Conservation (phyloP, 1,140 invertebrate species). For the Brachionus plicatilis region DNA sequence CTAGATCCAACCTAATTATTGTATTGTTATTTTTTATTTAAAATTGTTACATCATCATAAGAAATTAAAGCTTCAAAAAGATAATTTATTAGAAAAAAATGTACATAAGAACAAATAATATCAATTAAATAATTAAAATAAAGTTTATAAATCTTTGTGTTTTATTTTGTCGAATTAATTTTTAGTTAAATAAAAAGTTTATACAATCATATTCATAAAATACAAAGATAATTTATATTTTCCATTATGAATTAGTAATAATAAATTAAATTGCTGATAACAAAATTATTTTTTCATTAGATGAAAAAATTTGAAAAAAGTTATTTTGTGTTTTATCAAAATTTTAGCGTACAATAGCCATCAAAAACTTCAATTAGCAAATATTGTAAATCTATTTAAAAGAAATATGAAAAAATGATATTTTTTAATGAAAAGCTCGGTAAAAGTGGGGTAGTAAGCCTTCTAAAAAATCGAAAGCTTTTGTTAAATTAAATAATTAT, state of each 20-base stretch:
- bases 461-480: background rate
- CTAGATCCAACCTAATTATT: background rate
- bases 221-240: background rate
- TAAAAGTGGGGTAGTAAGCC: no score
- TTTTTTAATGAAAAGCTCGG: background rate
- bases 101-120: background rate
- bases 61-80: background rate
- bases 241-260: background rate
- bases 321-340: no score
- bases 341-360: no score
- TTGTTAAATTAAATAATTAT: background rate
- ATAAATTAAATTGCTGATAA: background rate
- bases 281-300: background rate
- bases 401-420: background rate
- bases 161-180: background rate
- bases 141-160: background rate
- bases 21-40: no score
- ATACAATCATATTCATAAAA: background rate
- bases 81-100: background rate
- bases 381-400: no score
- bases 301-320: background rate
- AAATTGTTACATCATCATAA: no score
- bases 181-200: background rate
- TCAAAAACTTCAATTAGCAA: no score
- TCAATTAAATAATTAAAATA: background rate